Evolutionary conservation across 2,888 invertebrate species (phyloP).

Genomic region (Dryadula phaetusa): DNA sequence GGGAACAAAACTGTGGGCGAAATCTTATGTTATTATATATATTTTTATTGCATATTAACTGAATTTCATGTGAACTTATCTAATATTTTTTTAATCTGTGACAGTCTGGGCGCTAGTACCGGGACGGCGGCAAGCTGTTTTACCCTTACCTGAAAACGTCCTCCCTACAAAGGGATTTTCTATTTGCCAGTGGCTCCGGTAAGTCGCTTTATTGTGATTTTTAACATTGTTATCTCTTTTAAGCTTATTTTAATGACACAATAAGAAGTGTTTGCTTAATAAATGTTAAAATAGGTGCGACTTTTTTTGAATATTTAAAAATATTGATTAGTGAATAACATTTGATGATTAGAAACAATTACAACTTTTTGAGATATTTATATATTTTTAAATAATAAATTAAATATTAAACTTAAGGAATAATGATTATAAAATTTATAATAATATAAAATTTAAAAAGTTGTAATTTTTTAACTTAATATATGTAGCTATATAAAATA

Average conservation of each 20-base stretch:
- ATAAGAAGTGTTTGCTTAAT: background rate
- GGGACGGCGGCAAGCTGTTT: conserved; percentile 82
- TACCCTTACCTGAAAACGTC: conserved; percentile 85
- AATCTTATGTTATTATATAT: too few relatives aligned
- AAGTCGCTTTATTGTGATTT: conserved; percentile 53
- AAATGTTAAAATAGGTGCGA: background rate
- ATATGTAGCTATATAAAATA: too few relatives aligned
- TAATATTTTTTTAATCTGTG: conserved; percentile 49
- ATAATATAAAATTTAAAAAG: too few relatives aligned
- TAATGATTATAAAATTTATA: too few relatives aligned
- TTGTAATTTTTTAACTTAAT: too few relatives aligned
- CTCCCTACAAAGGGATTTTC: conserved; percentile 84
- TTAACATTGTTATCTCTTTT: conserved; percentile 10
- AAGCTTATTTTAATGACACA: background rate
- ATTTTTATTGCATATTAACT: background rate
- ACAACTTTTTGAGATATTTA: too few relatives aligned
- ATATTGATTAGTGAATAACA: too few relatives aligned
- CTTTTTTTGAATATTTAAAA: too few relatives aligned
- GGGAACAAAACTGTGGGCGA: too few relatives aligned
- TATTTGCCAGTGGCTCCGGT: conserved; percentile 85
- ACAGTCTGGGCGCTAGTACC: conserved; percentile 64
- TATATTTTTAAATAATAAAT: too few relatives aligned
- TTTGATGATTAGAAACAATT: too few relatives aligned
- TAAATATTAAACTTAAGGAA: too few relatives aligned
- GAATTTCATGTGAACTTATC: conserved; percentile 16